Conservation (phyloP, 2,113 vertebrate species). For the Panurus biarmicus region DNA sequence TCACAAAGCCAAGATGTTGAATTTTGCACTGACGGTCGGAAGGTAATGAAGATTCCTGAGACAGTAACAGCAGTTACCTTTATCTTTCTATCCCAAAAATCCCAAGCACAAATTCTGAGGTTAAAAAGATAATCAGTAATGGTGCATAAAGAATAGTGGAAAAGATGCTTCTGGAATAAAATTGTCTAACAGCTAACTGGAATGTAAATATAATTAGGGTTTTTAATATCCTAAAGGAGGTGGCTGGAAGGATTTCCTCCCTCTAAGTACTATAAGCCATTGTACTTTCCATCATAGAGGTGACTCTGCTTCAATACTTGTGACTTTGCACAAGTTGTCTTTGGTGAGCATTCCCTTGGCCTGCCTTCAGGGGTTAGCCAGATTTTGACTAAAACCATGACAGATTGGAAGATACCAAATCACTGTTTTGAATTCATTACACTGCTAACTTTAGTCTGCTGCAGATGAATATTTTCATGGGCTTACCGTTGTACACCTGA, state of each 20-base stretch:
- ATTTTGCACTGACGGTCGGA: not conserved
- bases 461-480: not conserved
- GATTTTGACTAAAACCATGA: not conserved
- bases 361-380: not conserved
- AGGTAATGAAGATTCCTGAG: not conserved
- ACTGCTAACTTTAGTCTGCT: not conserved
- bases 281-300: not conserved
- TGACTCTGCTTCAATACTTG: not conserved
- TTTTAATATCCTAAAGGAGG: not conserved
- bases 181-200: not conserved
- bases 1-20: not conserved
- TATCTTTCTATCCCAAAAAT: not conserved
- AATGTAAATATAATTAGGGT: not conserved
- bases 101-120: not conserved
- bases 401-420: not conserved
- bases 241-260: not conserved
- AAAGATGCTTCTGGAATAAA: not conserved
- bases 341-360: not conserved
- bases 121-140: not conserved
- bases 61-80: not conserved
- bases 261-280: not conserved
- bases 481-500: not conserved
- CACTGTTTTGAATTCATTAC: not conserved
- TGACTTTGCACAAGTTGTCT: not conserved
- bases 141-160: not conserved